phyloP scores from a whole-genome alignment of 2,888 invertebrate genomes.

The Ectemnius cavifrons region DNA sequence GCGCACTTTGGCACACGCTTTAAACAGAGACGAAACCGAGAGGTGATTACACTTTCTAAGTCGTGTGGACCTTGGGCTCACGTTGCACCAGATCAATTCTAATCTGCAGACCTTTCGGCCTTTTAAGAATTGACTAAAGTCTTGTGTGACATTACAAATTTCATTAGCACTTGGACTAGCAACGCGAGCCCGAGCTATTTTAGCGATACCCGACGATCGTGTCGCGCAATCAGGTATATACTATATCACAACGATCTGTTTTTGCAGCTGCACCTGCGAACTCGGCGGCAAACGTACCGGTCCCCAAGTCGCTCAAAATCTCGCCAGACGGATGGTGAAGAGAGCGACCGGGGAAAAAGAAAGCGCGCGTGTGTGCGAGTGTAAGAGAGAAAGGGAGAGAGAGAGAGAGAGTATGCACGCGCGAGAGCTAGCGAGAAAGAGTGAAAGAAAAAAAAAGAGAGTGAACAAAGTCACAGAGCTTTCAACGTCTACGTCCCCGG shows the following conservation, averaged over 20 bases:
- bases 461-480: slow-evolving; percentile 58
- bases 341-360: slow-evolving; percentile 22
- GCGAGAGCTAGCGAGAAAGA: slow-evolving; percentile 22
- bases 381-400: slow-evolving; percentile 18
- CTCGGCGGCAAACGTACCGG: slow-evolving; percentile 38
- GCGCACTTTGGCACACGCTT: slow-evolving; percentile 12
- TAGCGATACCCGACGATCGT: slow-evolving; percentile 13
- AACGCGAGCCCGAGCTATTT: slow-evolving; percentile 24
- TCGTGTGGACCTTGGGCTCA: slow-evolving; percentile 25
- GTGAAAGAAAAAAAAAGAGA: slow-evolving; percentile 16
- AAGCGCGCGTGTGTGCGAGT: slow-evolving; percentile 20
- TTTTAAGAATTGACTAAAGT: neutral
- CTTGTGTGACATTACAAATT: neutral
- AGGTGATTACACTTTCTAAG: slow-evolving; percentile 47
- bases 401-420: slow-evolving; percentile 15
- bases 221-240: slow-evolving; percentile 26
- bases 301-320: slow-evolving; percentile 41
- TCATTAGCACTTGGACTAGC: neutral
- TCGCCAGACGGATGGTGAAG: slow-evolving; percentile 46
- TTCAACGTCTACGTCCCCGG: slow-evolving; percentile 73
- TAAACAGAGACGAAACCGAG: slow-evolving; percentile 17
- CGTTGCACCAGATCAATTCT: slow-evolving; percentile 5
- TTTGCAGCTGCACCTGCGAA: slow-evolving; percentile 51
- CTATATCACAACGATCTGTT: slow-evolving; percentile 51
- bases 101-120: neutral